Base-by-base conservation (phyloP, 1,140 invertebrate species). In the Oryzaephilus surinamensis region DNA sequence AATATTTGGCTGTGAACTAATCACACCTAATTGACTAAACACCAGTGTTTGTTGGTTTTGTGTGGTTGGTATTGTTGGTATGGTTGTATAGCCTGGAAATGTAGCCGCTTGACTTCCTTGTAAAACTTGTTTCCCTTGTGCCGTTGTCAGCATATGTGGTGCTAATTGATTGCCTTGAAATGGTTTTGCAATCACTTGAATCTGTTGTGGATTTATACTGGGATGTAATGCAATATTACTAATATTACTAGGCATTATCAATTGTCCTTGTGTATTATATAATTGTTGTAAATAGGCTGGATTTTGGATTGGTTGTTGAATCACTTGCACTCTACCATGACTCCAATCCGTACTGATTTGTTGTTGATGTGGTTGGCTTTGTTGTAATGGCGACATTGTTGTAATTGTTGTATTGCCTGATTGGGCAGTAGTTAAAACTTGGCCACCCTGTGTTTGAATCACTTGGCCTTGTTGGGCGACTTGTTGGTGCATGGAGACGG, bases 241-340 rank as follows among this genome's bases (percentile, higher is more conserved):
- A 20, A 85, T 70, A 54, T 84, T 85, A 2, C 82, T 74, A 1
- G 84, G 81, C 74, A 89, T 84, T 6, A 89, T 62, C 12, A 84
- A 58, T 23, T 81, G 77, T 1, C 79, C 79, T 54, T 83, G 83
- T 8, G 78, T 67, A 58, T 85, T 84, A 53, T 88, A 81, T 8
- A 91, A 64, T 57, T 86, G 83, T 49, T 82, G 81, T 35, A 87
- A 66, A 59, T 87, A 86, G 3, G 79, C 71, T 51, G 73, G 74
- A 61, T 79, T 81, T 50, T 84, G 81, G 41, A 86, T 59, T 1
- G 82, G 79, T 46, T 88, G 85, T 57, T 87, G 84, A 47, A 89
- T 86, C 10, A 89, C 78, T 62, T 89, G 84, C 0, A 59, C 51
- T 38, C 57, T 42, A 30, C 52, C 53, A 41, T 61, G 59, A 13